Conservation (phyloP, 1,140 invertebrate genomes). For the Hypsibius dujardini region DNA sequence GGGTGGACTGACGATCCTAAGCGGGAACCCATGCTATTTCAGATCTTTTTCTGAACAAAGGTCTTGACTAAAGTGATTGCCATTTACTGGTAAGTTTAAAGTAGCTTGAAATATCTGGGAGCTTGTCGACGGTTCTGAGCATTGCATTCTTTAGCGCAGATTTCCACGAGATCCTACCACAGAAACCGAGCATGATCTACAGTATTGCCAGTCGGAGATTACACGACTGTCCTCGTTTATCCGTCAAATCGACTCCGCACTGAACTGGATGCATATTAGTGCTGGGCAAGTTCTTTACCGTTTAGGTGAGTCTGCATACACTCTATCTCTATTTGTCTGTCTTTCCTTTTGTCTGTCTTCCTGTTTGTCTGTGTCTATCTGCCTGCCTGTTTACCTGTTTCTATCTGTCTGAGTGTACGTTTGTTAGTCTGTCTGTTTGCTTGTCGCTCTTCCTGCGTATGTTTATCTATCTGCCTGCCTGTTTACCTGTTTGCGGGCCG, state of each 20-base stretch:
- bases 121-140: not conserved
- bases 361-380: too few relatives aligned
- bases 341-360: too few relatives aligned
- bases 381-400: too few relatives aligned
- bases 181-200: slow-evolving; percentile 68
- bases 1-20: slow-evolving; percentile 74
- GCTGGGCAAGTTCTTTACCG: slow-evolving; percentile 81
- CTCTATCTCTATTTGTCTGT: too few relatives aligned
- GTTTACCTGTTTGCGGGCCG: too few relatives aligned
- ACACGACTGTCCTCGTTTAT: slow-evolving; percentile 82
- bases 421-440: too few relatives aligned
- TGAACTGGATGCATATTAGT: slow-evolving; percentile 93
- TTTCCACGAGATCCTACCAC: slow-evolving; percentile 46
- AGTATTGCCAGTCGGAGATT: slow-evolving; percentile 80
- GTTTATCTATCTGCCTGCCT: too few relatives aligned
- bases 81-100: not conserved
- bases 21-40: slow-evolving; percentile 81
- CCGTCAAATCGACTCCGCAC: slow-evolving; percentile 91
- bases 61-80: not conserved
- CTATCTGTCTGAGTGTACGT: too few relatives aligned
- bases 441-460: too few relatives aligned
- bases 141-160: not conserved
- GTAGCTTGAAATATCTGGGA: too few relatives aligned
- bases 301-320: not conserved
- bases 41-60: not conserved